A percentile compares a stretch with the other conserved stretches of the same genome.
These are phyloP conservation scores for Drosophila atroscutellata DNA, from an alignment of 2,888 invertebrate genomes.

Conservation along the genomic window DNA sequence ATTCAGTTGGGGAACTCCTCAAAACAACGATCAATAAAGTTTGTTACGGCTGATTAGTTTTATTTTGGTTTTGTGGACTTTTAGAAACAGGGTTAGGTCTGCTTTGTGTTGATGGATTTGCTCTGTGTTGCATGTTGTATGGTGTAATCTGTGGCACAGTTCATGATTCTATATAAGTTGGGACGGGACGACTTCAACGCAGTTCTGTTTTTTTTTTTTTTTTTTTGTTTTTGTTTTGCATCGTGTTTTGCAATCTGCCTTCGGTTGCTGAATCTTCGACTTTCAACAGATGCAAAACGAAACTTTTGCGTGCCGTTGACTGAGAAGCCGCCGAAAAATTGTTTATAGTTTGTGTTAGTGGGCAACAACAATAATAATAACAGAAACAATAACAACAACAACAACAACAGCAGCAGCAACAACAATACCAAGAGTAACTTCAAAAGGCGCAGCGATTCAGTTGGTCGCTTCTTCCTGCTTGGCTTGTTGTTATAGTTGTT, in stretches of 20 bases:
- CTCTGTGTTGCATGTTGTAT: conserved; percentile 27
- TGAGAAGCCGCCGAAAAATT: conserved; percentile 75
- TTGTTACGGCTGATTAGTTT: conserved; percentile 1
- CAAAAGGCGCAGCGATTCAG: conserved; percentile 73
- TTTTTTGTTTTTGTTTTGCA: conserved; percentile 11
- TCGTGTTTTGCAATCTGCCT: conserved; percentile 25
- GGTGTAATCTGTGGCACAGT: conserved; percentile 55
- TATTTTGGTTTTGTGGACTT: neutral
- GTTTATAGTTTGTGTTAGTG: conserved; percentile 66
- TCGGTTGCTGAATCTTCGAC: conserved; percentile 61
- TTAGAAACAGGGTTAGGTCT: neutral
- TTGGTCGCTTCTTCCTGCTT: conserved; percentile 76
- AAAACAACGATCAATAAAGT: neutral
- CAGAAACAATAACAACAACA: conserved; percentile 10
- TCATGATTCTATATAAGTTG: conserved; percentile 33
- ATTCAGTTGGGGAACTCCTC: neutral
- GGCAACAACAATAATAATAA: conserved; percentile 17
- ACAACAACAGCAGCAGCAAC: conserved; percentile 24
- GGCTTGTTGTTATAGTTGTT: conserved; percentile 40
- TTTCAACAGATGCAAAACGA: conserved; percentile 72
- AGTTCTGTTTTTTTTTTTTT: conserved; percentile 14
- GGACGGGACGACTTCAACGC: conserved; percentile 44
- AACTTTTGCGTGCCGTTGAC: conserved; percentile 75
- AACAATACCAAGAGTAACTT: conserved; percentile 54
- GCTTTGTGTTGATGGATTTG: neutral